phyloP scores from a whole-genome alignment of 2,888 invertebrate genomes.

The Apodemia hepburni region DNA sequence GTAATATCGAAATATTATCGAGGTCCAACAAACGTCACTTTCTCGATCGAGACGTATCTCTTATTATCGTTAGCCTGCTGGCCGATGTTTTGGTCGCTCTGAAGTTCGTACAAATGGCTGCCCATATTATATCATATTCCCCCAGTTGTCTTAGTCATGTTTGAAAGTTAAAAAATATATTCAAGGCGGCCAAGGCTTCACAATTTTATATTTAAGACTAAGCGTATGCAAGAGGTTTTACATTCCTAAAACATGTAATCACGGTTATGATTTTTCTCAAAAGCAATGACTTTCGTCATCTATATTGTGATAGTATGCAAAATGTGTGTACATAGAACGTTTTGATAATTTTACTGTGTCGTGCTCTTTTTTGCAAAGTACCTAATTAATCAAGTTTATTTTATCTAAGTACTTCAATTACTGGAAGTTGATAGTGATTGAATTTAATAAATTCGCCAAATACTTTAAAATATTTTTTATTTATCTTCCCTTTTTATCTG shows the following conservation, averaged over 20 bases:
- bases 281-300: conserved; percentile 39
- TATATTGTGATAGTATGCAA: conserved; percentile 52
- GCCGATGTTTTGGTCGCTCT: background rate
- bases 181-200: background rate
- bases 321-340: conserved; percentile 47
- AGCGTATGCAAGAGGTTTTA: conserved; percentile 35
- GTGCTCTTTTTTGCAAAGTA: conserved; percentile 55
- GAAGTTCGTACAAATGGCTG: background rate
- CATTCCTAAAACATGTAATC: conserved; percentile 46
- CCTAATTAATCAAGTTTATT: conserved; percentile 60
- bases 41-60: too few species aligned
- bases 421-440: conserved; percentile 74
- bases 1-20: too few species aligned
- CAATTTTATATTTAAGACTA: conserved; percentile 1
- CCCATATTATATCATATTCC: background rate
- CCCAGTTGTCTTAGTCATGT: background rate
- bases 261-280: conserved; percentile 25
- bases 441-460: conserved; percentile 78
- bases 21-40: too few species aligned
- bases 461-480: conserved; percentile 52
- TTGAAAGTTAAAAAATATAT: background rate
- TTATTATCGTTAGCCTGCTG: too few species aligned
- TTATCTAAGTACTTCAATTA: conserved; percentile 70
- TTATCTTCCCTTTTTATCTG: conserved; percentile 30
- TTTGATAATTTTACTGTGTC: conserved; percentile 51